phyloP scores from a whole-genome alignment of 2,888 invertebrate genomes.

The Ochropleura leucogaster region DNA sequence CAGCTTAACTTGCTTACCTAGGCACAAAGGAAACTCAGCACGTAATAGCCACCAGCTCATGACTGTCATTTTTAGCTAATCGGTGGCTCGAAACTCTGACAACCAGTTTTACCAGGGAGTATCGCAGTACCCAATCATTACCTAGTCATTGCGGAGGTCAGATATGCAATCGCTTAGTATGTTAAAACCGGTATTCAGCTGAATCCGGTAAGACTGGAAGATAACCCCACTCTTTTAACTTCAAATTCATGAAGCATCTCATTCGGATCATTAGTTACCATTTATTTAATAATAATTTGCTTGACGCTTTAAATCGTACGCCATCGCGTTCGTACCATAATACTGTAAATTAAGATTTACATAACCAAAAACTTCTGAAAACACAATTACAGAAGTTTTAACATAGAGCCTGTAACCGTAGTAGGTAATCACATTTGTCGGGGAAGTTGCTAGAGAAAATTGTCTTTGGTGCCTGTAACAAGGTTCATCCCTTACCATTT shows the following conservation, averaged over 20 bases:
- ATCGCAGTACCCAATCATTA: too few species aligned
- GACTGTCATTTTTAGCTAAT: too few species aligned
- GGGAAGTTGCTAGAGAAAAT: slow-evolving; percentile 84
- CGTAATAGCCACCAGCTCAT: too few species aligned
- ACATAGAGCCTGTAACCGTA: slow-evolving; percentile 82
- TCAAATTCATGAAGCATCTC: slow-evolving; percentile 33
- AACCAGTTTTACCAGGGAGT: too few species aligned
- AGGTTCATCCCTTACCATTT: slow-evolving; percentile 75
- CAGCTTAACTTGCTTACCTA: too few species aligned
- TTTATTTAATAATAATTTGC: slow-evolving; percentile 60
- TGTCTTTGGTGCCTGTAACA: slow-evolving; percentile 83
- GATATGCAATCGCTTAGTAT: too few species aligned
- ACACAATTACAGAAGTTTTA: slow-evolving; percentile 88
- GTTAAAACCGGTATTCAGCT: too few species aligned
- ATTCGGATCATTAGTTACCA: slow-evolving; percentile 56
- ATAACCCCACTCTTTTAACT: background rate
- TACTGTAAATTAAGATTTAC: slow-evolving; percentile 84
- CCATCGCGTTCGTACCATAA: slow-evolving; percentile 72
- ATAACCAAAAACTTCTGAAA: slow-evolving; percentile 85
- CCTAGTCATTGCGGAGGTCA: too few species aligned
- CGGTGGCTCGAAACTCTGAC: too few species aligned
- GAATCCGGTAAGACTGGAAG: too few species aligned
- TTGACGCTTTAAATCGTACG: slow-evolving; percentile 61
- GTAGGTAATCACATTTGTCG: slow-evolving; percentile 86
- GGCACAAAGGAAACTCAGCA: too few species aligned